Percentiles rank a stretch among this genome's conserved stretches.
Evolutionary conservation across 2,797 vertebrate genomes (phyloP).

Genomic region (Champsocephalus gunnari): DNA sequence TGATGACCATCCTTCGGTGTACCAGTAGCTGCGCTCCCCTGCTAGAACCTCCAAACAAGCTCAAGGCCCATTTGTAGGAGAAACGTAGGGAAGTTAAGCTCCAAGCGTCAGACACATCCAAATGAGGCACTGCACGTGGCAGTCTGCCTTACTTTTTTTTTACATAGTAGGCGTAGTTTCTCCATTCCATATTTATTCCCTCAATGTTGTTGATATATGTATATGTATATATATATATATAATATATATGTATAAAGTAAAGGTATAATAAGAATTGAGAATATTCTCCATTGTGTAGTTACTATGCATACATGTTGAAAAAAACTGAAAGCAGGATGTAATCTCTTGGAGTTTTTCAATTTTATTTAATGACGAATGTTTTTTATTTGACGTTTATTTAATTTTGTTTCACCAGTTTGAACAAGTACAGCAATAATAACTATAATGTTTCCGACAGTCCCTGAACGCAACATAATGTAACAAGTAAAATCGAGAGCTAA

Average conservation of each 20-base stretch:
- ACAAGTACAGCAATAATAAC: neutral
- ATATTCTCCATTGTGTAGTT: no score
- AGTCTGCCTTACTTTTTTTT: conserved; percentile 97
- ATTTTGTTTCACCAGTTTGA: neutral
- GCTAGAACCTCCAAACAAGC: conserved; percentile 99
- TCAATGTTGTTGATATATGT: no score
- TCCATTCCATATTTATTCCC: no score
- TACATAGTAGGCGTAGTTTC: no score
- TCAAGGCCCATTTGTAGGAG: conserved; percentile 99
- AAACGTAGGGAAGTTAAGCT: conserved; percentile 99
- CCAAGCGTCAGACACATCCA: conserved; percentile 99
- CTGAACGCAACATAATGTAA: conserved; percentile 47
- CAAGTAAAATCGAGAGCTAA: conserved; percentile 11
- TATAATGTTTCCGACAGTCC: conserved; percentile 3
- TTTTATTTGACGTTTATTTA: no score
- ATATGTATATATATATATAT: no score
- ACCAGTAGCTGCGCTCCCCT: conserved; percentile 98
- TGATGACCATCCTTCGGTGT: conserved; percentile 92
- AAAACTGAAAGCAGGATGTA: no score
- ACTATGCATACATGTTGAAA: no score
- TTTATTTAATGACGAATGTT: no score
- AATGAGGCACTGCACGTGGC: conserved; percentile 97
- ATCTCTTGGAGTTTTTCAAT: neutral
- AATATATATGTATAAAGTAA: no score
- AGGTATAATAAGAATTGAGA: no score